Conservation (phyloP, 2,888 invertebrate genomes). For the Diarsia mendica region DNA sequence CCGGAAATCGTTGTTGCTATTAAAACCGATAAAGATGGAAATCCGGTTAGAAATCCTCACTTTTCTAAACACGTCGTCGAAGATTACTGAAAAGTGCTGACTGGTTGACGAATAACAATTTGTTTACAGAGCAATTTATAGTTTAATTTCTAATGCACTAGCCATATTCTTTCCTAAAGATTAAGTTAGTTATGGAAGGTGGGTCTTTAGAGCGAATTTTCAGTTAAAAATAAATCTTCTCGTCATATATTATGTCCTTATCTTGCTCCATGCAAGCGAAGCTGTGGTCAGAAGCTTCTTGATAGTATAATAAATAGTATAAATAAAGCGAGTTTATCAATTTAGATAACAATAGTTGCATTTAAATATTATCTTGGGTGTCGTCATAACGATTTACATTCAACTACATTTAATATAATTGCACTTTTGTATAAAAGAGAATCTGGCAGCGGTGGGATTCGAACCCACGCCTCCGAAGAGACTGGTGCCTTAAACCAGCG, state of each 20-base stretch:
- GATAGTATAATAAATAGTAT: background rate
- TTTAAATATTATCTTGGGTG: background rate
- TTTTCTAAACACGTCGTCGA: background rate
- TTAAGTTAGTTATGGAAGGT: background rate
- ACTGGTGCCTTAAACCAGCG: slow-evolving; percentile 98
- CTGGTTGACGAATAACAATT: background rate
- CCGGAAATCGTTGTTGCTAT: background rate
- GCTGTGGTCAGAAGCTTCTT: background rate
- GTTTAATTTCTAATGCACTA: no score
- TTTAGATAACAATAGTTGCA: background rate
- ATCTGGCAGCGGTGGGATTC: slow-evolving; percentile 95
- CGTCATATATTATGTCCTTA: background rate
- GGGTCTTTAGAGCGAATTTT: no score
- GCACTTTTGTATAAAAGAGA: background rate
- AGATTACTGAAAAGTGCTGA: background rate
- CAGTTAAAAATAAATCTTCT: background rate
- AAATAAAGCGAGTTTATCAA: background rate
- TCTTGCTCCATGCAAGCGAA: background rate
- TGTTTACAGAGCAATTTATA: background rate
- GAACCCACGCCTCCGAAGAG: slow-evolving; percentile 93
- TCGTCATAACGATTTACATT: background rate
- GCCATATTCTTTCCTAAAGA: background rate
- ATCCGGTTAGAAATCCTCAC: background rate
- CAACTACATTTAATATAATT: background rate
- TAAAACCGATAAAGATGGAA: background rate